Base-by-base conservation (phyloP, 2,113 vertebrate genomes). In the Propithecus coquereli region DNA sequence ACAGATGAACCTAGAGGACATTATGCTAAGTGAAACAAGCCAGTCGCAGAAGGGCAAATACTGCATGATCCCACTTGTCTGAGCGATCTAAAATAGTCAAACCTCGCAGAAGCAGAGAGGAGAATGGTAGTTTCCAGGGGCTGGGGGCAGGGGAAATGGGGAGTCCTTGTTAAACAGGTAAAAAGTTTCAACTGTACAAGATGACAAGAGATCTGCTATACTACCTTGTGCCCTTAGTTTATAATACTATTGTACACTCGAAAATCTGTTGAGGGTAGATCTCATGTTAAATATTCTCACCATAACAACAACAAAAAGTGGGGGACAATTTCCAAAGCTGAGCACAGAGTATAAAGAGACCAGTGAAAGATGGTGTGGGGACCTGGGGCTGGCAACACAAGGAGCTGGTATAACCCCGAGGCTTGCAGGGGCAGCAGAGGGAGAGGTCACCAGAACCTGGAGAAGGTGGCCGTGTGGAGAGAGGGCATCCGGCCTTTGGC, bases 351-450 rank as follows among this genome's bases (percentile, higher is more conserved):
- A 8, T 40, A n/a, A 47, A 65, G 6, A 92, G 61, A 45, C 6
- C 63, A 34, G 23, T 11, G 9, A 10, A 63, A 18, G 57, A 12
- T 3, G 20, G 16, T 6, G 7, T 17, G 30, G 37, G 52, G 45
- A 40, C 50, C n/a, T 1, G 0, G 8, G 0, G 34, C 85, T 93
- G 7, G 22, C 7, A 30, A 68, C 2, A 43, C 7, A 34, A 77
- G 30, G 27, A 54, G 6, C 2, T 7, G 34, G 37, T 3, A 47
- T 6, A 13, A 37, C 68, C 16, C 32, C 0, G 0, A 37, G 80
- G 25, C 30, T 16, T 50, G 40, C 45, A 45, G 7, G 32, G 27
- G 9, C 52, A 27, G 45, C 25, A 40, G 8, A 23, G 18, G 50
- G 20, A 57, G 47, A 25, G 1, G 2, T 27, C 6, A 17, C 32